Evolutionary conservation across 1,140 invertebrate genomes (phyloP).

Genomic region (Steinernema khuongi): DNA sequence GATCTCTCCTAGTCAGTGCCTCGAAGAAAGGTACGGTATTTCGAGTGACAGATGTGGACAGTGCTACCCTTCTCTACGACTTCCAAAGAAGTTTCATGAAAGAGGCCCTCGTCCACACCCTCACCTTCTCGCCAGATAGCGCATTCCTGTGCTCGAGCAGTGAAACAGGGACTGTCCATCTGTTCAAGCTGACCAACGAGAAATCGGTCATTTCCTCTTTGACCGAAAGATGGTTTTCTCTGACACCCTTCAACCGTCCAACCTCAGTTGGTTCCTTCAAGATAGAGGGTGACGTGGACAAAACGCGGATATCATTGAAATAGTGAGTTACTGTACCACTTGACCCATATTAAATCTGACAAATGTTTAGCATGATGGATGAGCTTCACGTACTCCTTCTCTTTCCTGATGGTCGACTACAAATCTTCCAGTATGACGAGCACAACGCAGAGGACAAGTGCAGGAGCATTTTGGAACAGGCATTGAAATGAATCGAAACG

Average conservation of each 20-base stretch:
- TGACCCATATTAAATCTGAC: not conserved
- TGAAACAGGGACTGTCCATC: conserved; percentile 97
- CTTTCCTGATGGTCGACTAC: not conserved
- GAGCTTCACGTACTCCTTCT: not conserved
- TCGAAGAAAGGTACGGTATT: conserved; percentile 90
- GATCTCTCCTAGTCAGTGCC: conserved; percentile 78
- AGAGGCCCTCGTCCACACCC: conserved; percentile 81
- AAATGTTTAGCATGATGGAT: not conserved
- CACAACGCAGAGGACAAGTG: not conserved
- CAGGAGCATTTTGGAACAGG: not conserved
- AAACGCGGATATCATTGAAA: not conserved
- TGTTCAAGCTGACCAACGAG: conserved; percentile 80
- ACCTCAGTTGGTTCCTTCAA: not conserved
- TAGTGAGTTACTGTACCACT: not conserved
- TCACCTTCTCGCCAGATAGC: conserved; percentile 85
- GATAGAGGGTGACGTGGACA: not conserved
- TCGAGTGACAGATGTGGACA: conserved; percentile 77
- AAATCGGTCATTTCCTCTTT: not conserved
- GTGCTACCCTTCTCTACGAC: conserved; percentile 81
- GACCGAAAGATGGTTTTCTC: not conserved
- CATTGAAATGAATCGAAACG: not conserved
- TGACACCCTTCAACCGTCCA: not conserved
- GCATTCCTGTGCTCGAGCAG: conserved; percentile 82
- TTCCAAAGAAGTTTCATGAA: conserved; percentile 87
- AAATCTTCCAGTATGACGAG: not conserved